These are phyloP conservation scores for Thamnaconus septentrionalis DNA, from an alignment of 2,113 vertebrate species.

Conservation along the genomic window DNA sequence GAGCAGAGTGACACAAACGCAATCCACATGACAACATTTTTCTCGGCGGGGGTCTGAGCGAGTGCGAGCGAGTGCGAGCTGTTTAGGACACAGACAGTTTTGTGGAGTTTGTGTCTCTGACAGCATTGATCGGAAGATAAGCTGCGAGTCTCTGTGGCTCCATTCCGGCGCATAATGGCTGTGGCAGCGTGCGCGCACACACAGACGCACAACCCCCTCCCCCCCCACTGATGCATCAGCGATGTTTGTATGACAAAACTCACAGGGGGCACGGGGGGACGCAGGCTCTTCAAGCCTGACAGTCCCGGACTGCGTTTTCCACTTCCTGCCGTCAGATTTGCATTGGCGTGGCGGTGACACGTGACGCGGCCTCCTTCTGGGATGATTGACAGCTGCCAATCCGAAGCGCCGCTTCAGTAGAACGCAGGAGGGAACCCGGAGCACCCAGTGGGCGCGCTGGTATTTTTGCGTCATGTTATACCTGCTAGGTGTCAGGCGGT, in stretches of 20 bases:
- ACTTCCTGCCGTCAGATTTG: conserved; percentile 6
- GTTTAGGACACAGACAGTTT: too few species aligned
- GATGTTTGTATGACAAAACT: conserved; percentile 19
- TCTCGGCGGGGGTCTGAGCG: conserved; percentile 24
- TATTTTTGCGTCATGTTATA: not conserved
- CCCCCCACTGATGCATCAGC: conserved; percentile 10
- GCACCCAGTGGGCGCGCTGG: not conserved
- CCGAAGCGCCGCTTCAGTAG: not conserved
- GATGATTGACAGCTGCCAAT: conserved; percentile 18
- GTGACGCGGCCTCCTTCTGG: not conserved
- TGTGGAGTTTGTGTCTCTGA: conserved; percentile 50
- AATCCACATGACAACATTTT: conserved; percentile 16
- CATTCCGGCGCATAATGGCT: conserved; percentile 90
- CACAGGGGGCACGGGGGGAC: conserved; percentile 14
- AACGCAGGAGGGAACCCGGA: not conserved
- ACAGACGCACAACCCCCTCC: conserved; percentile 56
- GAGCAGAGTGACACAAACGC: too few species aligned
- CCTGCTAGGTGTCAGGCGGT: not conserved
- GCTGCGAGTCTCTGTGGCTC: conserved; percentile 86
- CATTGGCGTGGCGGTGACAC: conserved; percentile 8
- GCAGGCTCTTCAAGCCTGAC: conserved; percentile 19
- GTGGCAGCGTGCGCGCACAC: conserved; percentile 68
- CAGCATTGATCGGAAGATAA: conserved; percentile 92
- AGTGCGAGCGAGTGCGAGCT: not conserved
- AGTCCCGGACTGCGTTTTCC: not conserved